Base-by-base conservation (phyloP, 2,797 vertebrate genomes). In the Spea hammondii region DNA sequence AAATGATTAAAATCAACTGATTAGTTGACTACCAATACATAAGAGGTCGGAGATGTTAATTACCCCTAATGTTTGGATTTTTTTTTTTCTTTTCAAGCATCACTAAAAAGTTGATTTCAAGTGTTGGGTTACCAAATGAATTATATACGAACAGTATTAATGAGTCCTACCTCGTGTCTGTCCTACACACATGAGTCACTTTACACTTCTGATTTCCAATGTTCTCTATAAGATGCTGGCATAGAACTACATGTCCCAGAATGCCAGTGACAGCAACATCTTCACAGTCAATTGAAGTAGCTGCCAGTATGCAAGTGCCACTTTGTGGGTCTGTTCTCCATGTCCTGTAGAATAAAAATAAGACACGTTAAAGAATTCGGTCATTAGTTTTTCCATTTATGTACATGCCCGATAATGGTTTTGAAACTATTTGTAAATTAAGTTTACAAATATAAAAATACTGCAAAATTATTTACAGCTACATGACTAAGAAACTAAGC, bases 191-290 rank as follows among this genome's bases (percentile, higher is more conserved):
- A 83, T 94, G 92, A 0, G 90, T 93, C 76, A 95, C 89, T 64
- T 86, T 87, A 73, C 91, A 93, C 85, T 85, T 94, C 74, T 87
- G 85, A 51, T 79, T 53, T 60, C 91, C 91, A 0, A 83, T 78
- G 45, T 89, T 81, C 84, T 95, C 93, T 83, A 95, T 86, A 77
- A 94, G 87, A 86, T 92, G 93, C 51, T 93, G 82, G 79, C 91
- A 94, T 83, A 87, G 70, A 83, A 92, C 86, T 60, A 94, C 90
- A 5, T 89, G 87, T 13, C 81, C 90, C 55, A 88, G 67, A 6
- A 90, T 79, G 0, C 91, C 92, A 14, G 83, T 82, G 46, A 10
- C 7, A 9, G 69, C 85, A 50, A 85, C 86, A n/a, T 87, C 87
- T 0, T 87, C 85, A 64, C 86, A 88, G 64, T 92, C 85, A 0